Percentiles rank a stretch among this genome's conserved stretches.
phyloP scores from a whole-genome alignment of 2,888 invertebrate genomes.

The Trichogramma dendrolimi region DNA sequence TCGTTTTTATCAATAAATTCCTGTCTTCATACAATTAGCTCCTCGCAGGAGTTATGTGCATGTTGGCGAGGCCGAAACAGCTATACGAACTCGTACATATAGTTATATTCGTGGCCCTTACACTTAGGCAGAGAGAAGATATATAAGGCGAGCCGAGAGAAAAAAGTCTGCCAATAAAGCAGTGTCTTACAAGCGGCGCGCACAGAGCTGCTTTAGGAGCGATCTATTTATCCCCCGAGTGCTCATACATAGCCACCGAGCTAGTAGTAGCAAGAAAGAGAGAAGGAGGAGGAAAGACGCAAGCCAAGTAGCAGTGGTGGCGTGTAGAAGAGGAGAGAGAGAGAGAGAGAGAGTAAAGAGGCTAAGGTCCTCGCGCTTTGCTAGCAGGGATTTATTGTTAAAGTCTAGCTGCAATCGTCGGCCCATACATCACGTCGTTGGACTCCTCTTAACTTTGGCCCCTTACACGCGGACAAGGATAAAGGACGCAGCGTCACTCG shows the following conservation, averaged over 20 bases:
- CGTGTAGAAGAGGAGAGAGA: conserved; percentile 5
- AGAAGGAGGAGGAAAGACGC: conserved; percentile 2
- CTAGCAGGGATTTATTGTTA: conserved; percentile 38
- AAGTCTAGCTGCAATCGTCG: conserved; percentile 41
- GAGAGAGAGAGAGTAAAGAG: conserved; percentile 12
- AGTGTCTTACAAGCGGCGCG: conserved; percentile 15
- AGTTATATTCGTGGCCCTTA: no score
- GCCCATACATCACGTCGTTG: conserved; percentile 35
- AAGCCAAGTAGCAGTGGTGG: not conserved
- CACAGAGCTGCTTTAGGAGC: conserved; percentile 23
- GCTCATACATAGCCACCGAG: conserved; percentile 8
- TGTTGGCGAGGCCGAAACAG: no score
- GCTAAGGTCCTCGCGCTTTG: conserved; percentile 3
- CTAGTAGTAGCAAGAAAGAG: conserved; percentile 3
- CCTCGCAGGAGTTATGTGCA: not conserved
- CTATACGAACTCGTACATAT: no score
- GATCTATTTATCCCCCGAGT: conserved; percentile 24
- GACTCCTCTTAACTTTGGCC: no score
- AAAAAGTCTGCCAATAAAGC: conserved; percentile 21
- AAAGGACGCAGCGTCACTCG: conserved; percentile 22
- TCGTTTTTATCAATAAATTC: no score
- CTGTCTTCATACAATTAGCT: no score
- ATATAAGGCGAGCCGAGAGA: conserved; percentile 8
- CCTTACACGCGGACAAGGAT: conserved; percentile 22
- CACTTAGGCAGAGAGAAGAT: not conserved